These are phyloP conservation scores for Harpagifer antarcticus DNA, from an alignment of 2,797 vertebrate genomes.

Conservation along the genomic window DNA sequence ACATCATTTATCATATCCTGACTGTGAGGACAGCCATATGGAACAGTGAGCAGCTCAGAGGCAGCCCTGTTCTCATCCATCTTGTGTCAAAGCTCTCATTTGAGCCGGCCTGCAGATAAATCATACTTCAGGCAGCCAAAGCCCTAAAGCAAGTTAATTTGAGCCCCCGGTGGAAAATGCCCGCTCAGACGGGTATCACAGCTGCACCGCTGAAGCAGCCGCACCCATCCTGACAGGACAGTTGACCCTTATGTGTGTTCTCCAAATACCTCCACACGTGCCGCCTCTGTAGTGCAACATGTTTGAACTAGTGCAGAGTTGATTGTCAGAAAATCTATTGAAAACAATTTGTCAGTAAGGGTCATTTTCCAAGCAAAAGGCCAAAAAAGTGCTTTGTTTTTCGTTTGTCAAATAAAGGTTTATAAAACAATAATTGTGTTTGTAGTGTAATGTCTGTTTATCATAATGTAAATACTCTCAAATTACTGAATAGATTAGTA, in stretches of 20 bases:
- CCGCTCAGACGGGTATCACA: slow-evolving; percentile 74
- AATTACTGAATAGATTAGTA: not conserved
- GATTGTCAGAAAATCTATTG: not conserved
- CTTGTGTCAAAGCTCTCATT: slow-evolving; percentile 78
- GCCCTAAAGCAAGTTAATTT: slow-evolving; percentile 84
- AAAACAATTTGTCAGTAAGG: not conserved
- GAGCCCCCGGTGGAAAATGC: slow-evolving; percentile 73
- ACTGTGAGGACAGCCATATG: slow-evolving; percentile 42
- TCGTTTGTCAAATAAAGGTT: not conserved
- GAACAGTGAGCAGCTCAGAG: slow-evolving; percentile 55
- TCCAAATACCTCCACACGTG: not conserved
- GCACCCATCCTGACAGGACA: slow-evolving; percentile 49
- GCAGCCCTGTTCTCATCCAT: slow-evolving; percentile 74
- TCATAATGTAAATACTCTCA: too few species aligned
- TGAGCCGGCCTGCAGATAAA: slow-evolving; percentile 84
- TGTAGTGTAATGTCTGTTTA: too few species aligned
- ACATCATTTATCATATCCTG: slow-evolving; percentile 58
- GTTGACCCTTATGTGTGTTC: slow-evolving; percentile 37
- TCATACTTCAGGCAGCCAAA: slow-evolving; percentile 82
- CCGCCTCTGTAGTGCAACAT: slow-evolving; percentile 2
- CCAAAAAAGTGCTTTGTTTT: not conserved
- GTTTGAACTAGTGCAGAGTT: not conserved
- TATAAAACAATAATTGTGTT: not conserved
- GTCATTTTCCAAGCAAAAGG: not conserved
- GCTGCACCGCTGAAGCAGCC: slow-evolving; percentile 59